phyloP scores from a whole-genome alignment of 2,113 vertebrate species.

The Heptranchias perlo region DNA sequence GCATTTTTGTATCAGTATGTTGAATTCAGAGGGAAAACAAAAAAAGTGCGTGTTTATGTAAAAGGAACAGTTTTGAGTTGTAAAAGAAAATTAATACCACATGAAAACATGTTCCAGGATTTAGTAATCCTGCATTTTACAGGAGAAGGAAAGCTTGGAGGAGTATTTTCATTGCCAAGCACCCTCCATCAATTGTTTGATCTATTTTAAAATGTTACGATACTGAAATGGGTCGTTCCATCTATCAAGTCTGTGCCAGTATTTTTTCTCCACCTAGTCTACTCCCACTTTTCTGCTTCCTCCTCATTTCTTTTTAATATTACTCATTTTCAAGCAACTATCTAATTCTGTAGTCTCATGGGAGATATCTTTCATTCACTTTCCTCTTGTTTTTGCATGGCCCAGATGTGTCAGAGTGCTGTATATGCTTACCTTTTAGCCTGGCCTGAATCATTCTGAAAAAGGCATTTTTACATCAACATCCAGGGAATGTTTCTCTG shows the following conservation, averaged over 20 bases:
- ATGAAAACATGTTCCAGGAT: conserved; percentile 2
- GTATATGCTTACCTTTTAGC: neutral
- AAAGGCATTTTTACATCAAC: neutral
- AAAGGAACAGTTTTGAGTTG: neutral
- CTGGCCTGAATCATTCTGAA: neutral
- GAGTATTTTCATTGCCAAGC: neutral
- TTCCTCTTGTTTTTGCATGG: too few species aligned
- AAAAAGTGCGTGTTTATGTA: neutral
- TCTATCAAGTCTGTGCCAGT: neutral
- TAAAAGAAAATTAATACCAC: neutral
- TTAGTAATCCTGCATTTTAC: neutral
- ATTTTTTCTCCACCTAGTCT: neutral
- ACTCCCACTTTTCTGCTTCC: neutral
- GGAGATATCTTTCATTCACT: too few species aligned
- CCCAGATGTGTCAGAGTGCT: neutral
- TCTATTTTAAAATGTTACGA: neutral
- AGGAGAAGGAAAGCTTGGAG: neutral
- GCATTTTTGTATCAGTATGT: neutral
- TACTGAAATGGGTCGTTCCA: neutral
- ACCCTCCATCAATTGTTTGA: neutral
- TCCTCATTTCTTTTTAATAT: too few species aligned
- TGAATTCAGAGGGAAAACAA: neutral
- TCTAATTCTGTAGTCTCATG: too few species aligned
- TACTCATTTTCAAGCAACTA: too few species aligned
- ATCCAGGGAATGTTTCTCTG: neutral